Evolutionary conservation across 2,113 vertebrate species (phyloP).

Genomic region (Sitta europaea): DNA sequence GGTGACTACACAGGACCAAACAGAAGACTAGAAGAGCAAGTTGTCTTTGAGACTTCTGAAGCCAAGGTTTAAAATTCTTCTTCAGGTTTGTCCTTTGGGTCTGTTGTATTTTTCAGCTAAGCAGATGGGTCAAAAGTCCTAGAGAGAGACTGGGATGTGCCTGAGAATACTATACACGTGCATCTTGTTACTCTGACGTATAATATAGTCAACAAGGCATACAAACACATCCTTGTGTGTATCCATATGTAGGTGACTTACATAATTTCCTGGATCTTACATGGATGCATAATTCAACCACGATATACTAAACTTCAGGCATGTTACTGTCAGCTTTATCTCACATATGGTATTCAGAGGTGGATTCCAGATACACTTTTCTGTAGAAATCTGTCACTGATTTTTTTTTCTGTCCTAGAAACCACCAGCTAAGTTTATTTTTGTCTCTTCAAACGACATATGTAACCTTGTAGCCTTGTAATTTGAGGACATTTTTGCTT

Average conservation of each 20-base stretch:
- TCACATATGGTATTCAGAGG: neutral
- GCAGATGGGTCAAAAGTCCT: neutral
- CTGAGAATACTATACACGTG: neutral
- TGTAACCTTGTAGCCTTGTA: neutral
- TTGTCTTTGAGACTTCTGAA: neutral
- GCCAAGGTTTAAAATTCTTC: neutral
- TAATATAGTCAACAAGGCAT: neutral
- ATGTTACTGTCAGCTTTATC: neutral
- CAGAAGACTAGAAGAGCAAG: neutral
- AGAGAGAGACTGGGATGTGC: neutral
- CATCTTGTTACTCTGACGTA: neutral
- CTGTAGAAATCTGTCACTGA: neutral
- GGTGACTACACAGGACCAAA: neutral
- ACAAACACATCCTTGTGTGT: neutral
- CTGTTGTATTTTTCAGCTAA: neutral
- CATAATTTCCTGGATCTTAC: neutral
- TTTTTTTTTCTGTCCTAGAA: neutral
- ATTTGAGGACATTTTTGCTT: neutral
- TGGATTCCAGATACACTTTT: neutral
- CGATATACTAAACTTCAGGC: neutral
- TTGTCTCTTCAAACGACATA: neutral
- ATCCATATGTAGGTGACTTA: neutral
- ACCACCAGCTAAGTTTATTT: neutral
- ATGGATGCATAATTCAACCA: neutral
- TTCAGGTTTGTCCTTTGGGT: neutral